Evolutionary conservation across 2,888 invertebrate species (phyloP).

Genomic region (Stegophylla sp.): DNA sequence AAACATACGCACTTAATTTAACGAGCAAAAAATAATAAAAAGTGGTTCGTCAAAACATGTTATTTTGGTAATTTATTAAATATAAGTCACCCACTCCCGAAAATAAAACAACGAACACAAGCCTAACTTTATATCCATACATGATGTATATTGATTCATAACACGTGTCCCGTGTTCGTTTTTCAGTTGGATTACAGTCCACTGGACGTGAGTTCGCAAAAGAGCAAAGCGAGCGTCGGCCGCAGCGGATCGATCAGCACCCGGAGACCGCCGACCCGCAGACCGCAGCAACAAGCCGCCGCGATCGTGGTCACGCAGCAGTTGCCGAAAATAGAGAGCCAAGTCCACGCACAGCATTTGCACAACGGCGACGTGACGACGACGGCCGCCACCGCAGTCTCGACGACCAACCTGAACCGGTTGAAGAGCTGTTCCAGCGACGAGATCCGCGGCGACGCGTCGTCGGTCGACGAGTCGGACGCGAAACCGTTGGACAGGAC

Average conservation of each 20-base stretch:
- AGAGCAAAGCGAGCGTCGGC: conserved; percentile 67
- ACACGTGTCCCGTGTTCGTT: too few species aligned
- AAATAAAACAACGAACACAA: too few species aligned
- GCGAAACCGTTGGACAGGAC: conserved; percentile 69
- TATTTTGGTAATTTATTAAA: too few species aligned
- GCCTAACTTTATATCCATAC: too few species aligned
- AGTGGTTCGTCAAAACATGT: too few species aligned
- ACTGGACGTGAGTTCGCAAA: conserved; percentile 67
- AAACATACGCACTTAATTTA: too few species aligned
- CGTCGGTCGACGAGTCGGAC: conserved; percentile 60
- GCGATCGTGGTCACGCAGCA: too few species aligned
- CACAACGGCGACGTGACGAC: neutral
- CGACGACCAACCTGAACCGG: conserved; percentile 11
- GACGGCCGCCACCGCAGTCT: neutral
- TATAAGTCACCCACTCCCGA: too few species aligned
- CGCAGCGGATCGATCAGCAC: conserved; percentile 67
- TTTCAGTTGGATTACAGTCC: conserved; percentile 67
- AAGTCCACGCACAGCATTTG: neutral
- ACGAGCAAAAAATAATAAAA: too few species aligned
- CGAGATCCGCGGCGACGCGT: conserved; percentile 61
- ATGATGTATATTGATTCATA: too few species aligned
- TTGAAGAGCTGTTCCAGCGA: conserved; percentile 65
- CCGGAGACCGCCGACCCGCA: conserved; percentile 68
- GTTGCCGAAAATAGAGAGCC: conserved; percentile 10
- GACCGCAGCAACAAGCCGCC: conserved; percentile 56